A percentile compares a stretch with the other conserved stretches of the same genome.
phyloP scores from a whole-genome alignment of 2,113 vertebrate species.

The Peucedramus taeniatus region DNA sequence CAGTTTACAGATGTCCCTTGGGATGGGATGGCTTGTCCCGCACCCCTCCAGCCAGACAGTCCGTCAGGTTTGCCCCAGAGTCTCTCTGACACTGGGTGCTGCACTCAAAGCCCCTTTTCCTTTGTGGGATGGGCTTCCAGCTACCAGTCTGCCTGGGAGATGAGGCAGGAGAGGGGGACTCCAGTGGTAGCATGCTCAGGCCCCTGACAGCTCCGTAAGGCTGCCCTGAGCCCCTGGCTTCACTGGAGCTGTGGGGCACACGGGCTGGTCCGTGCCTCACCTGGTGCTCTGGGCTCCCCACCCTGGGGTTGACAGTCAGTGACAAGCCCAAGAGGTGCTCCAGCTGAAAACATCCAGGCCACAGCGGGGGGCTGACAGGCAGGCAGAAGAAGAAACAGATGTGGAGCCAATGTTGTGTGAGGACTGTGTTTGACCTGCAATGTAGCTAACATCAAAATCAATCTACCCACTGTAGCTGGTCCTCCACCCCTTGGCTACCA shows the following conservation, averaged over 20 bases:
- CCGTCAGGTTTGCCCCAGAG: rapidly evolving
- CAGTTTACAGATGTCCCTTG: background rate
- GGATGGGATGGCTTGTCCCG: background rate
- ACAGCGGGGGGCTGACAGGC: background rate
- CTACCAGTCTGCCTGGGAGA: rapidly evolving
- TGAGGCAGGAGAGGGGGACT: background rate
- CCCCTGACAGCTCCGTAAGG: background rate
- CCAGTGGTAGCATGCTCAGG: rapidly evolving
- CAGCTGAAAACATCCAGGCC: conserved; percentile 5
- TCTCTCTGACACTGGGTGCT: background rate
- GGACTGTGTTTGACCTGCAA: conserved; percentile 48
- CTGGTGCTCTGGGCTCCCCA: background rate
- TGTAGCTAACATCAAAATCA: conserved; percentile 61
- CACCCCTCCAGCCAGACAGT: background rate
- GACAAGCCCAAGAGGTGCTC: background rate
- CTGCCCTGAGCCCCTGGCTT: background rate
- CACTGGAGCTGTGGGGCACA: rapidly evolving
- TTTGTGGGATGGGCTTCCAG: background rate
- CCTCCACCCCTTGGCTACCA: background rate
- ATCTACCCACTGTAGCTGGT: conserved; percentile 15
- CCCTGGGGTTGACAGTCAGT: background rate
- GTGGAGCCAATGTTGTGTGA: conserved; percentile 16
- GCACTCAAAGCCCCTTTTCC: background rate
- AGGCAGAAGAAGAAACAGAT: conserved; percentile 43
- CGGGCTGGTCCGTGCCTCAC: background rate